Evolutionary conservation across 2,797 vertebrate genomes (phyloP).

Genomic region (Brachyrhaphis roseni): DNA sequence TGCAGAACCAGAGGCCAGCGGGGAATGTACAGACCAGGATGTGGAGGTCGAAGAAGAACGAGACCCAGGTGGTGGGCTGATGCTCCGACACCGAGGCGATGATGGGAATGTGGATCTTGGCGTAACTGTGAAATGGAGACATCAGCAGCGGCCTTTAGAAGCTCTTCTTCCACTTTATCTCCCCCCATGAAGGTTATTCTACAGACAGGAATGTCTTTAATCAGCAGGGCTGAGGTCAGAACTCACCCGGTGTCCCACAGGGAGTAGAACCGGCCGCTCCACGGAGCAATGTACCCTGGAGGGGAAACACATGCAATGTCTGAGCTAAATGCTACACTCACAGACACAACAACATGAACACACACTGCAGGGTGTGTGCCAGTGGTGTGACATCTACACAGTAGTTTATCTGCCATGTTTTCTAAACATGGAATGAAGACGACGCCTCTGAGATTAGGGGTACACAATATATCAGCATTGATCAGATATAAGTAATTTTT

Average conservation of each 20-base stretch:
- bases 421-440: too few species aligned
- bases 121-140: constrained; percentile 82
- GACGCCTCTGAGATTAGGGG: too few species aligned
- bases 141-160: not conserved
- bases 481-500: too few species aligned
- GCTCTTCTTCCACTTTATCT: not conserved
- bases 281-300: constrained; percentile 95
- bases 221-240: not conserved
- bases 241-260: constrained; percentile 97
- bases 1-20: constrained; percentile 98
- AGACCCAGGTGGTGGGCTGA: constrained; percentile 97
- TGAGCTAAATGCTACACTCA: not conserved
- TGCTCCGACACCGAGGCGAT: constrained; percentile 97
- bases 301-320: constrained; percentile 34
- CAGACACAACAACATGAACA: constrained; percentile 15
- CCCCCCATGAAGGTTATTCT: not conserved
- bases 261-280: constrained; percentile 98
- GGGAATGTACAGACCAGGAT: constrained; percentile 97
- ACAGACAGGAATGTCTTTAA: not conserved
- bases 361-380: not conserved
- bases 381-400: not conserved
- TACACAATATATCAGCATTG: too few species aligned
- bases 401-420: too few species aligned
- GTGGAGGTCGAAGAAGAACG: constrained; percentile 98
- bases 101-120: constrained; percentile 98